Evolutionary conservation across 2,797 vertebrate genomes (phyloP), one percentile per base, ranked within the genome.

Genomic region (Lithobates pipiens): DNA sequence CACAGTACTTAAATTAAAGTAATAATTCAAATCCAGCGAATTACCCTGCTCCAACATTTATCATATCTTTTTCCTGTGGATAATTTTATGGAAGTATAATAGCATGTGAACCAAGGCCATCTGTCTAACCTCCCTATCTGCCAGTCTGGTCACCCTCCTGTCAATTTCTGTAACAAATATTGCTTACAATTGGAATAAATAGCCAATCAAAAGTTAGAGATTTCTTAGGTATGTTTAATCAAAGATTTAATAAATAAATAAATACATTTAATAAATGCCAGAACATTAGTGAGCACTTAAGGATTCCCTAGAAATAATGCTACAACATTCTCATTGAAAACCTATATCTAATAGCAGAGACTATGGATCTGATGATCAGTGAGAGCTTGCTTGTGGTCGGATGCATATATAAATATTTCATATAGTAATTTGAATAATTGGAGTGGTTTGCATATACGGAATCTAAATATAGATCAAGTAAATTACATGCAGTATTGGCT

Each of bases 351-450:
- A 21, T 72, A 42, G 61, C 42, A 36, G 54, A 74, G 25, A 42
- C 29, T 71, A 85, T 65, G 39, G 50, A 79, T 78, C 72, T 65
- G 10, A 50, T 61, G 63, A 83, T 72, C 39, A 78, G 67, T 65
- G n/a, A 3, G 13, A 77, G 29, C 42, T 65, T 39, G 57, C 70
- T 78, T 65, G n/a, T 5, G 82, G 82, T 57, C 54, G n/a, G 21
- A 63, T 63, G 15, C 68, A 39, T 61, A 21, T 71, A 76, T 71
- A 23, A 77, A 69, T 84, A 73, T 74, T 79, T 80, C 18, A 85
- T 85, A 76, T 42, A 32, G 67, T 85, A 27, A 70, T 85, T 83
- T 69, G 46, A 76, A 69, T 81, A 54, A 39, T 27, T 54, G 72
- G 36, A 63, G 46, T 44, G 25, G 46, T 39, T 63, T 63, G 68